Evolutionary conservation across 2,888 invertebrate genomes (phyloP).

Genomic region (Furcula furcula): DNA sequence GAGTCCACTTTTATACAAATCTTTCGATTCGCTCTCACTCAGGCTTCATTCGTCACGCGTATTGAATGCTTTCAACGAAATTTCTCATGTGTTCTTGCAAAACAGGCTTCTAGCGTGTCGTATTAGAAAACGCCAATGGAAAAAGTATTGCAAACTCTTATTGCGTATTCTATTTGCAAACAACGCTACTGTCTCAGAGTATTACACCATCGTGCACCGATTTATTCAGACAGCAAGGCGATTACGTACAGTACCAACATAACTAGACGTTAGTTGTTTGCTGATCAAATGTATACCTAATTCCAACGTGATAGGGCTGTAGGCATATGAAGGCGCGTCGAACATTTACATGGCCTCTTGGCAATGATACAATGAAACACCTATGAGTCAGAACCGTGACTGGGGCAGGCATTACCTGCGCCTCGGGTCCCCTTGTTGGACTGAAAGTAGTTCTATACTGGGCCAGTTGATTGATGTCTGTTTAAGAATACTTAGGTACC

Average conservation of each 20-base stretch:
- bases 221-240: constrained; percentile 66
- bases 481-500: no score
- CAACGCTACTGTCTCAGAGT: constrained; percentile 32
- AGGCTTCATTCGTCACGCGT: no score
- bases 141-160: constrained; percentile 33
- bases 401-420: constrained; percentile 31
- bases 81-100: no score
- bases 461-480: no score
- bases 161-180: constrained; percentile 57
- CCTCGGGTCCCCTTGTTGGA: constrained; percentile 20
- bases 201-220: constrained; percentile 56
- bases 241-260: constrained; percentile 48
- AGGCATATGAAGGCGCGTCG: not conserved
- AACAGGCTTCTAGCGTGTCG: no score
- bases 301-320: constrained; percentile 21
- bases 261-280: constrained; percentile 17
- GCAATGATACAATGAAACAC: constrained; percentile 55
- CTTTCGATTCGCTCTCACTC: no score
- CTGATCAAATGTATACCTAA: constrained; percentile 39
- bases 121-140: constrained; percentile 10
- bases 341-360: constrained; percentile 24
- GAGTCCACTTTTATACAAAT: no score
- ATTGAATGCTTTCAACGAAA: no score
- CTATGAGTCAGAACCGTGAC: constrained; percentile 57
- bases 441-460: constrained; percentile 1